These are phyloP conservation scores for Chroicocephalus ridibundus DNA, from an alignment of 2,113 vertebrate species.

Conservation along the genomic window DNA sequence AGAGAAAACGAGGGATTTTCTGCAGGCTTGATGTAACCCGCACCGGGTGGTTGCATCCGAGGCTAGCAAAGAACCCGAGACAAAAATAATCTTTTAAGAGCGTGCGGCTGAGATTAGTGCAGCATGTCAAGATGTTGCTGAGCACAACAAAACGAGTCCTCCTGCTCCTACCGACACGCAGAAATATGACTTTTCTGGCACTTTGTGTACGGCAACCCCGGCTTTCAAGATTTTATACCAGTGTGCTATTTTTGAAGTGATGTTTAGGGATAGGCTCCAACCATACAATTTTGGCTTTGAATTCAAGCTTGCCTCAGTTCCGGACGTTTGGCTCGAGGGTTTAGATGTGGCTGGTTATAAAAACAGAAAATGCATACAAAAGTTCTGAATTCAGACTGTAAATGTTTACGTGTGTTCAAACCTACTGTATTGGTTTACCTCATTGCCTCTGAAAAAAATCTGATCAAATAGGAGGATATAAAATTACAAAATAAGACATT, in stretches of 20 bases:
- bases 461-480: not conserved
- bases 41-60: slow-evolving; percentile 41
- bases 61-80: slow-evolving; percentile 15
- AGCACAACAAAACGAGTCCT: not conserved
- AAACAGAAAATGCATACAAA: not conserved
- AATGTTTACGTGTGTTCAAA: not conserved
- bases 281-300: not conserved
- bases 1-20: not conserved
- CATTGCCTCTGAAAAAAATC: not conserved
- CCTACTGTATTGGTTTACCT: not conserved
- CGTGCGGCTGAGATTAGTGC: slow-evolving; percentile 27
- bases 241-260: not conserved
- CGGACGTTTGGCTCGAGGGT: not conserved
- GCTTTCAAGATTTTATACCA: not conserved
- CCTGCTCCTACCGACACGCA: not conserved
- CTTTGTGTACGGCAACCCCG: not conserved
- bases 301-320: not conserved
- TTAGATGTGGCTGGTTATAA: not conserved
- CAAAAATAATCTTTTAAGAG: slow-evolving; percentile 59
- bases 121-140: slow-evolving; percentile 29
- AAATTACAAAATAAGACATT: not conserved
- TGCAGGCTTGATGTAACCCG: slow-evolving; percentile 26
- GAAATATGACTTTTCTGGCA: not conserved
- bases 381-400: not conserved
- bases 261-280: not conserved